Base-by-base conservation (phyloP, 2,113 vertebrate species). In the Triplophysa tibetana region DNA sequence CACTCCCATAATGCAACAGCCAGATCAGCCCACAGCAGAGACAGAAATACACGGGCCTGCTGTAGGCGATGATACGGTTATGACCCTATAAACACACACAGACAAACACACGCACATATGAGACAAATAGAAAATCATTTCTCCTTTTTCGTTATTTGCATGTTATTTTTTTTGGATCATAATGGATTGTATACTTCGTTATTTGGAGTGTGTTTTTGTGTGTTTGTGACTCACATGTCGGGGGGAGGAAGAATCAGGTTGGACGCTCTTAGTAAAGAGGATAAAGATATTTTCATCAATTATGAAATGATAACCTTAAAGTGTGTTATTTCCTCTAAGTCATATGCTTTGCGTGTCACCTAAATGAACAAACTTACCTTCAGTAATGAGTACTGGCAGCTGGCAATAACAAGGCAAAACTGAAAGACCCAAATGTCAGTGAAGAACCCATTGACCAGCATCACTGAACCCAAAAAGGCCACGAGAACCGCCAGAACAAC, bases 351-450 rank as follows among this genome's bases (percentile, higher is more conserved):
- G 33, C 6, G 33, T 38, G 43, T 45, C 43, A 45, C 43, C 43
- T 12, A 45, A 45, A 45, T 9, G 11, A 45, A 38, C 33, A 38
- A 38, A 38, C 66, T 85, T 91, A 99, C 98, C 96, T 99, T 99
- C 26, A 99, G 90, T 52, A 99, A 91, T 0, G 98, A 99, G 91
- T 99, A 99, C 75, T 99, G 98, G 93, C 97, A 99, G 87, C 97
- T 98, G 79, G 98, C 97, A 85, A 99, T 98, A 87, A 99, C 97
- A 78, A 99, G 93, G 93, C 98, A 99, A 91, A 99, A 99, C 93
- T 98, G 98, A 91, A 99, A 98, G 88, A 98, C 96, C 97, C 97
- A 99, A 88, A 99, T 98, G 90, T 99, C 98, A 60, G 95, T 95
- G 94, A 99, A 98, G 92, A 98, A 99, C 67, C 95, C 96, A 79